Evolutionary conservation across 2,888 invertebrate genomes (phyloP).

Genomic region (Neoitamus cyanurus): DNA sequence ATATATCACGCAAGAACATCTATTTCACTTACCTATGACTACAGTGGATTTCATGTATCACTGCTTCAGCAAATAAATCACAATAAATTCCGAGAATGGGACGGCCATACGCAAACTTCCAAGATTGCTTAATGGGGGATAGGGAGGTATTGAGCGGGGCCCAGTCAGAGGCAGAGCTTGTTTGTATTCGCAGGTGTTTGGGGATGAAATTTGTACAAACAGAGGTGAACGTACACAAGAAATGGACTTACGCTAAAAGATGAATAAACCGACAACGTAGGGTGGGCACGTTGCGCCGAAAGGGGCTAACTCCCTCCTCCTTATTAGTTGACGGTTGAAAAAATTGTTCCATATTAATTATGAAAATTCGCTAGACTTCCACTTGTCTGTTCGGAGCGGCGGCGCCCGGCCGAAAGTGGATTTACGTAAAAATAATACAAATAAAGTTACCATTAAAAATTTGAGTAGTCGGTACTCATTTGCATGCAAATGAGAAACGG

Average conservation of each 20-base stretch:
- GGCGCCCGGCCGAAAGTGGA: not conserved
- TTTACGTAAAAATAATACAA: conserved; percentile 37
- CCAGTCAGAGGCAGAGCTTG: not conserved
- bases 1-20: conserved; percentile 35
- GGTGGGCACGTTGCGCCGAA: not conserved
- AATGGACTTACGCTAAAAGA: not conserved
- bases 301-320: not conserved
- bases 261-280: not conserved
- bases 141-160: not conserved
- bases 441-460: conserved; percentile 49
- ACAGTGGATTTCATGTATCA: conserved; percentile 42
- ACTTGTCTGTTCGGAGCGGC: not conserved
- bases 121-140: not conserved
- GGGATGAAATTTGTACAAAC: not conserved
- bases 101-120: not conserved
- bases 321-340: not conserved
- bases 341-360: conserved; percentile 28
- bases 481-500: conserved; percentile 53
- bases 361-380: conserved; percentile 7
- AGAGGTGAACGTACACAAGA: not conserved
- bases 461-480: conserved; percentile 50
- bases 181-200: not conserved
- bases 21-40: conserved; percentile 43
- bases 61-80: conserved; percentile 40
- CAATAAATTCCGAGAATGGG: conserved; percentile 31